Evolutionary conservation across 2,888 invertebrate species (phyloP).

Genomic region (Napeogenes sylphis): DNA sequence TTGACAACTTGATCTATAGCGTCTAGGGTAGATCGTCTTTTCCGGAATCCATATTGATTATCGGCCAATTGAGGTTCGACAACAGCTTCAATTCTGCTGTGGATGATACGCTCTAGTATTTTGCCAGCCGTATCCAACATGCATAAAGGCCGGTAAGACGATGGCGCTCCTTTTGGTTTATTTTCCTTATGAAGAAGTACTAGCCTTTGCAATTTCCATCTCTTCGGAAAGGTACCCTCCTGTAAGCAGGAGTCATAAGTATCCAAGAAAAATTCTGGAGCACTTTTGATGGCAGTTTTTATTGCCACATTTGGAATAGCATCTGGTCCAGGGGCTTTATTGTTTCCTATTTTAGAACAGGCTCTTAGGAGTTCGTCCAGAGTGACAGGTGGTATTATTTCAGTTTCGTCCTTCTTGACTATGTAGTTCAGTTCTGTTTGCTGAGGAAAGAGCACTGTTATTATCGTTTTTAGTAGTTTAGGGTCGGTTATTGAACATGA

Average conservation of each 20-base stretch:
- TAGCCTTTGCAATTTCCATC: constrained; percentile 11
- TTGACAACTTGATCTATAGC: constrained; percentile 7
- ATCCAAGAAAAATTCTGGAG: constrained; percentile 8
- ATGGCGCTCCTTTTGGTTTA: too few relatives aligned
- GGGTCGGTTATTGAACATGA: too few relatives aligned
- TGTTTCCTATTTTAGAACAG: constrained; percentile 6
- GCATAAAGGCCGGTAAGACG: not conserved
- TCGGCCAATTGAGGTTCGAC: constrained; percentile 4
- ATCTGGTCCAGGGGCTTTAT: constrained; percentile 13
- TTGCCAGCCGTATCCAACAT: constrained; percentile 14
- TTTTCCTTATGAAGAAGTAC: not conserved
- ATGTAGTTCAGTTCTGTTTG: too few relatives aligned
- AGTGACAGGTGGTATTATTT: too few relatives aligned
- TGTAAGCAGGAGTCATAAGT: constrained; percentile 11
- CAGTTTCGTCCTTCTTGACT: too few relatives aligned
- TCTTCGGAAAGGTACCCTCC: constrained; percentile 8
- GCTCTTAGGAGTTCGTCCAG: not conserved
- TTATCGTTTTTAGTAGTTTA: too few relatives aligned
- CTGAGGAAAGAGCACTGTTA: too few relatives aligned
- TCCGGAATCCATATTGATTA: constrained; percentile 2
- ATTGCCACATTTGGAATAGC: constrained; percentile 13
- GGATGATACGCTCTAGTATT: constrained; percentile 12
- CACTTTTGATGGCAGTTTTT: constrained; percentile 4
- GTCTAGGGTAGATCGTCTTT: constrained; percentile 12
- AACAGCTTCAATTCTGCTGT: constrained; percentile 12